Evolutionary conservation across 1,140 invertebrate species (phyloP), one percentile per base, ranked within the genome.

Genomic region (Epicauta chinensis): DNA sequence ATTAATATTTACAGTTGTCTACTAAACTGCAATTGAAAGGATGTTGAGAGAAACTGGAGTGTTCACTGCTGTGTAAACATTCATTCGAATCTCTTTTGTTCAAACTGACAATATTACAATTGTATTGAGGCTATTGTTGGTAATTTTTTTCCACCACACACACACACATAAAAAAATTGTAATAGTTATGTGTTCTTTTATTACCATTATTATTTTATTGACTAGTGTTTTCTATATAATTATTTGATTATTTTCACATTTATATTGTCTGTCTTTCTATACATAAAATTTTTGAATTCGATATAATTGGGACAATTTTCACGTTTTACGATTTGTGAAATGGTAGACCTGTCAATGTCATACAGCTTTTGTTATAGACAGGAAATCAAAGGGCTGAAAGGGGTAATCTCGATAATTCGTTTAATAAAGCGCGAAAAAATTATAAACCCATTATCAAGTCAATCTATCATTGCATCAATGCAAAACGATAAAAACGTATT

Each of bases 21-120:
- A 42, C 60, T 60, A 62, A 53, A 56, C 13, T 41, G 35, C 35
- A 35, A 41, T 49, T 45, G 43, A 57, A 53, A 55, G 49, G 56
- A 47, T 52, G 55, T 23, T 23, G 23, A 23, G 23, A 23, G 23
- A 23, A 23, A 23, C 23, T 23, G 44, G 53, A 51, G 53, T 53
- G 53, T 62, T 63, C 62, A 67, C 61, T 57, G 65, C 59, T 63
- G 60, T 56, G 54, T 66, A 67, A 64, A 64, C 65, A 64, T 46
- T 56, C 55, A 64, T 64, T 64, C 60, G 52, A 61, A 66, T 64
- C 56, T 58, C 58, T 61, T 67, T 65, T 61, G 65, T 53, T 30
- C 23, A 23, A 43, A 63, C 59, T 50, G 58, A 66, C 61, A 65
- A 64, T 65, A 55, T 51, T 43, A 53, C 23, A 43, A 63, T 64